Base-by-base conservation (phyloP, 2,888 invertebrate genomes). In the Cataglyphis livida region DNA sequence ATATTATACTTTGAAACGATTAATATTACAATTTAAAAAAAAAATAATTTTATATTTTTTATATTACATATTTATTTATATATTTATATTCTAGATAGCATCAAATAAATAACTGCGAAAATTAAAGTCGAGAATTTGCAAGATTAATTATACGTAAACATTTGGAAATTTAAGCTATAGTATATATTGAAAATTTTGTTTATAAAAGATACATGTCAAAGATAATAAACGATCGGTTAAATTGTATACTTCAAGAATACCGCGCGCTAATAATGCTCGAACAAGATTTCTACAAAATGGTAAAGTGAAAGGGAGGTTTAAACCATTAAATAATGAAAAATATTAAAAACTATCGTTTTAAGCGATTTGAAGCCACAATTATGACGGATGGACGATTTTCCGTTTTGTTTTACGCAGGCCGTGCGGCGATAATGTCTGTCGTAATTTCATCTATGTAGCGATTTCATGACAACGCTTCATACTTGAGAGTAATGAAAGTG, bases 401-500 rank as follows among this genome's bases (percentile, higher is more conserved):
- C 82, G 71, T 87, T 86, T 85, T 84, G 59, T 64, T 79, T 57
- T 32, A 78, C 74, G 59, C 76, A 54, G 12, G 15, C n/a, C 78
- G 83, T n/a, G 51, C 48, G 84, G 71, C 82, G 82, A 74, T 82
- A 83, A 85, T 64, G 64, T 25, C 32, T 57, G 57, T 73, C 78
- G 38, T 85, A 81, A 57, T 83, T 83, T 68, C 82, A 68, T 75
- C 82, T 44, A 44, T 35, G 78, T 38, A 12, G 70, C 78, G 78
- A 79, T 70, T 61, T 48, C 78, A 59, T 79, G 78, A 70, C 84
- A 61, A 57, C 71, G 38, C 85, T 87, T 84, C 84, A 84, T 48
- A 85, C 81, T 48, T n/a, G 79, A 68, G 70, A 78, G 76, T 84
- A 82, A 89, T 85, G 89, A 89, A 89, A 89, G 89, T 89, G 51